phyloP scores from a whole-genome alignment of 2,888 invertebrate species.

The Heliconius ethilla region DNA sequence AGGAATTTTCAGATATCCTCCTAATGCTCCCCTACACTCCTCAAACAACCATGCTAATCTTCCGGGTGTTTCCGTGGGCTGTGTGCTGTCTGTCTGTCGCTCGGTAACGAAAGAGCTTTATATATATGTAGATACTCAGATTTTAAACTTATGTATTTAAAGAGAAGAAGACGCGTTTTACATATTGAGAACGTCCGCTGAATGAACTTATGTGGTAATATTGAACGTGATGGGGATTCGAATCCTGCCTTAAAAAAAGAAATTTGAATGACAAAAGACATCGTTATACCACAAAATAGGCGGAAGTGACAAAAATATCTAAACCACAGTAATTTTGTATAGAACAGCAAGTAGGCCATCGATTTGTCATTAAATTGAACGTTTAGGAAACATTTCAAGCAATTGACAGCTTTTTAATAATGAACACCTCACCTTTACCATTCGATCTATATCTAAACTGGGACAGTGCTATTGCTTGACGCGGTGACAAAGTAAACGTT shows the following conservation, averaged over 20 bases:
- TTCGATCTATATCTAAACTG: background rate
- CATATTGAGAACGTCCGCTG: background rate
- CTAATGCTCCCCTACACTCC: too few relatives aligned
- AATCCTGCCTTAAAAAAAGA: background rate
- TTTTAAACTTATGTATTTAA: too few relatives aligned
- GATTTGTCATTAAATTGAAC: constrained; percentile 37
- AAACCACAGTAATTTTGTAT: background rate
- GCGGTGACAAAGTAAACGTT: background rate
- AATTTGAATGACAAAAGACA: background rate
- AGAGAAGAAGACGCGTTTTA: background rate
- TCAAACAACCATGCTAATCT: too few relatives aligned
- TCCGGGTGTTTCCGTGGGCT: too few relatives aligned
- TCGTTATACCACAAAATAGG: background rate
- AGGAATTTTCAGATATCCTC: too few relatives aligned
- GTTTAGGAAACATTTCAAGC: constrained; percentile 21
- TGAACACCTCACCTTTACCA: constrained; percentile 3
- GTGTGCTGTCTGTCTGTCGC: too few relatives aligned
- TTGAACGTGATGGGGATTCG: background rate
- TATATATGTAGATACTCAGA: background rate
- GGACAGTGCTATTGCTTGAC: background rate
- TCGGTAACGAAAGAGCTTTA: too few relatives aligned
- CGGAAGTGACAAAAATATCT: background rate
- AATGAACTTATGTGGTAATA: background rate
- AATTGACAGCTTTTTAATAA: constrained; percentile 20
- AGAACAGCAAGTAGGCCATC: constrained; percentile 35